Evolutionary conservation across 1,140 invertebrate species (phyloP), one percentile per base, ranked within the genome.

Genomic region (Psix sp.): DNA sequence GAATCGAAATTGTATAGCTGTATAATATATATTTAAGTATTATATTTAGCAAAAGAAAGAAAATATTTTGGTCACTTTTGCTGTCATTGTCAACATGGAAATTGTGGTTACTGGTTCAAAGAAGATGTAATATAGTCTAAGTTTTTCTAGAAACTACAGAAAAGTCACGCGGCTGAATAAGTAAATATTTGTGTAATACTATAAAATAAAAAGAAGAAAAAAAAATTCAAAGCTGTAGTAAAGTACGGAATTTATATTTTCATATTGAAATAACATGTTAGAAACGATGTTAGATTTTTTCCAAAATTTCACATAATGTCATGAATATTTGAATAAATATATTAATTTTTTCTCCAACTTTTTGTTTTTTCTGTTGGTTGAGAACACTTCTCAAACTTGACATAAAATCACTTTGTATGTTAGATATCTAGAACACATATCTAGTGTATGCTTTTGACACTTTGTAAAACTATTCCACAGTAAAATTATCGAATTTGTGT

Each of bases 71-170:
- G 36, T 36, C 54, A 14, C 16, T 0, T 0, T 6, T 10, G 7
- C 17, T 45, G 26, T 57, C 31, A 5, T 35, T n/a, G 42, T 43
- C n/a, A 38, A 46, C 42, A 46, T 46, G 54, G 46, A 59, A 59
- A 48, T 59, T 48, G 54, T 59, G 43, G 54, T 59, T 59, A 59
- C 48, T 29, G 42, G 54, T 59, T 48, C 54, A 48, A 38, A 39
- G 54, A 48, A 59, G 48, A 46, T 46, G 43, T 46, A 59, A 46
- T 59, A 46, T 43, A 59, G 46, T 36, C 13, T 35, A 31, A 48
- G 31, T 18, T 59, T 21, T 48, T 48, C 21, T 24, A 59, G 16
- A 59, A 59, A 20, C 24, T 36, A 29, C n/a, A 10, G 17, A 11
- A 38, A 48, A 46, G 20, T 39, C 48, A 46, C 43, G 18, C 18